Evolutionary conservation across 2,797 vertebrate genomes (phyloP), one percentile per base, ranked within the genome.

Genomic region (Bradypodion pumilum): DNA sequence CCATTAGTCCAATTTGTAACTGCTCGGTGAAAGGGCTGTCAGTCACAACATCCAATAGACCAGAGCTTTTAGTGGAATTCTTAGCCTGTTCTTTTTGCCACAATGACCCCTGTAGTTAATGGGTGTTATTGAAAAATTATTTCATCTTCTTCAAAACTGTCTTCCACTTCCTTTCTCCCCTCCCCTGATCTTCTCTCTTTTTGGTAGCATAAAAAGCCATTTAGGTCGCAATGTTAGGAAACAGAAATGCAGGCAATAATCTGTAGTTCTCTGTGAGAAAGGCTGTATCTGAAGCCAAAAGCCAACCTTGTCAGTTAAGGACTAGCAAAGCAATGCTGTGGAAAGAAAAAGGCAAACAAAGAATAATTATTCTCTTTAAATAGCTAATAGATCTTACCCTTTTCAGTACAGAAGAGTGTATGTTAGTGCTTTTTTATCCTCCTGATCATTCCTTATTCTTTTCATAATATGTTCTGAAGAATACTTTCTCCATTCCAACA

Each of bases 1-100:
- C 92, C 96, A 95, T 96, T 95, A 95, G 93, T 94, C 91, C 93
- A 88, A 94, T 95, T 95, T 96, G 94, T 95, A 96, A 94, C 93
- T 95, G 93, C 91, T 94, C 93, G 86, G 91, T 93, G 90, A 95
- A 96, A 92, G 89, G 87, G 89, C 94, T 96, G 95, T 95, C 95
- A 95, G 88, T 95, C 94, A 95, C 91, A 69, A 44, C 44, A 19
- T 88, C 93, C 90, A 88, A 88, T 90, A 94, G 65, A 94, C 86
- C 86, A 87, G 84, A 93, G 94, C 94, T 95, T 95, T 95, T 95
- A 96, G 93, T 89, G 88, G 92, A 93, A 95, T 95, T 95, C 92
- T 94, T 92, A 91, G 90, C 88, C 91, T 93, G 94, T 95, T 95
- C 91, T 92, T 94, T 96, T 95, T 93, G 90, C 89, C 90, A 93